Evolutionary conservation across 2,113 vertebrate species (phyloP).

Genomic region (Grammomys dolichurus): DNA sequence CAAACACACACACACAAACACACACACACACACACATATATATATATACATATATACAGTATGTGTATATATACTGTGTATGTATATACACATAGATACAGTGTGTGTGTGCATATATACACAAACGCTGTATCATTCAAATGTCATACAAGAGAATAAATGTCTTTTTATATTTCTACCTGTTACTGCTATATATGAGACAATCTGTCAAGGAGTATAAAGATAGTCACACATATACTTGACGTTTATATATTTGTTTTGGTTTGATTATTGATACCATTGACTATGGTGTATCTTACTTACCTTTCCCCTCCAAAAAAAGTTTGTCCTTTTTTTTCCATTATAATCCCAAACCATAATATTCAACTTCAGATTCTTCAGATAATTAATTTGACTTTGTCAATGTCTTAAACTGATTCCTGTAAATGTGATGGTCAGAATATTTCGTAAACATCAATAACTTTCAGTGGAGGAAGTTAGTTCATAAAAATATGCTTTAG

Average conservation of each 20-base stretch:
- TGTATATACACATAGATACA: not conserved
- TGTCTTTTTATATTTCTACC: not conserved
- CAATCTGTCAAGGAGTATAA: not conserved
- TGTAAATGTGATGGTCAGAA: not conserved
- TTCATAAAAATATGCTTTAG: not conserved
- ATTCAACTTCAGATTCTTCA: not conserved
- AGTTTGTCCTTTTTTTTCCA: not conserved
- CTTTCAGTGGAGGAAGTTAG: not conserved
- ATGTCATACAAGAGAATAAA: not conserved
- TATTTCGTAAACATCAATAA: not conserved
- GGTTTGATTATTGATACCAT: not conserved
- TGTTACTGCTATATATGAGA: not conserved
- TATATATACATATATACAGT: not conserved
- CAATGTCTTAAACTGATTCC: not conserved
- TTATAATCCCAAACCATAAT: not conserved
- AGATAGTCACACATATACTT: not conserved
- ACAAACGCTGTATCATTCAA: not conserved
- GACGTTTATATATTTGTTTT: not conserved
- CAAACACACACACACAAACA: too few species aligned
- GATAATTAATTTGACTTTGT: not conserved
- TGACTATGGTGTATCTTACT: not conserved
- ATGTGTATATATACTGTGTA: not conserved
- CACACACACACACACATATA: not conserved
- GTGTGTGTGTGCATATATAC: not conserved
- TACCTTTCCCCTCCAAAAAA: not conserved